Base-by-base conservation (phyloP, 2,113 vertebrate genomes). In the Hemiprocne comata region DNA sequence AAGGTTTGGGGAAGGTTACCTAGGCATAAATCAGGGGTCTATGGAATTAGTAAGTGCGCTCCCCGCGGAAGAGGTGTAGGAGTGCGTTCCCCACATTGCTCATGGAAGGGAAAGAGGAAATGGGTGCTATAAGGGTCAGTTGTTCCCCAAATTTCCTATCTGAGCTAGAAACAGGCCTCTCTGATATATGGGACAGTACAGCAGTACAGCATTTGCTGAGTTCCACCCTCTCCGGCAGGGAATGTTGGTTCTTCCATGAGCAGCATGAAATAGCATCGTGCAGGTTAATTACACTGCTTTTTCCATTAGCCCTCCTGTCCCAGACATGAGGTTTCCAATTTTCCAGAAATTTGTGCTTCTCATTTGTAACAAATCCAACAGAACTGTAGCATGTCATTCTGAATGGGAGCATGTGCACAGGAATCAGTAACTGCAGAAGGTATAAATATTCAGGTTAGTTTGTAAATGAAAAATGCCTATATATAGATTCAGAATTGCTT, bases 71-170 rank as follows among this genome's bases (percentile, higher is more conserved):
- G n/a, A n/a, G n/a, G n/a, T n/a, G n/a, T n/a, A n/a, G n/a, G n/a
- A n/a, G n/a, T n/a, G n/a, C n/a, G n/a, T n/a, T n/a, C n/a, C n/a
- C n/a, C n/a, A n/a, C n/a, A 82, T 9, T 76, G 5, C 3, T 54
- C 17, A n/a, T 19, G 28, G 54, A 85, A 88, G 7, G 6, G 25
- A 11, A 62, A 58, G 7, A 25, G n/a, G 16, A 75, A 82, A 82
- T 13, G 4, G 8, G 17, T 48, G 12, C 6, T 50, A 1, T 44
- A 31, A n/a, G 16, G 20, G 9, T 4, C 31, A 73, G 1, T 13
- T 50, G 2, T 1, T 48, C 4, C 17, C 17, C 24, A 73, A 0
- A 73, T 83, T 69, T 61, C 17, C 3, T 28, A 6, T 54, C 10
- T 73, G n/a, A n/a, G n/a, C n/a, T n/a, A n/a, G n/a, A n/a, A n/a